phyloP scores from a whole-genome alignment of 1,140 invertebrate species.

The Drosophila tropicalis region DNA sequence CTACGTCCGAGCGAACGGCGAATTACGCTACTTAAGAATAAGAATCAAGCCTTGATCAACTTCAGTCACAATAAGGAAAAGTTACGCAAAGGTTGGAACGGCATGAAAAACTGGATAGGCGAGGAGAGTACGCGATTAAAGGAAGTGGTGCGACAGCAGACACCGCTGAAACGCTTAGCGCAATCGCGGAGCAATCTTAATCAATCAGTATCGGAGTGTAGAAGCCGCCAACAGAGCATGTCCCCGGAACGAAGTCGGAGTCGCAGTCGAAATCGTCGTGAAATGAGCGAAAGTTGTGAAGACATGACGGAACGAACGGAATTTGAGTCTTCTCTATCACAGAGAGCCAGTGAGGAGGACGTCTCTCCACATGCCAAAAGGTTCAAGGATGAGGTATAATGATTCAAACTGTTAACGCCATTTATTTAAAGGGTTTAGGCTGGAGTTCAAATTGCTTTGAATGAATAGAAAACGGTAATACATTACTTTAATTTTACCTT shows the following conservation, averaged over 20 bases:
- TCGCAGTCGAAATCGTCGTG: conserved; percentile 29
- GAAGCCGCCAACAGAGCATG: conserved; percentile 51
- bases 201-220: conserved; percentile 41
- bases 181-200: conserved; percentile 70
- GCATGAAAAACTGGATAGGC: conserved; percentile 84
- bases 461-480: too few species aligned
- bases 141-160: conserved; percentile 84
- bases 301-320: conserved; percentile 65
- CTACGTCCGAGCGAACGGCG: conserved; percentile 73
- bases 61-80: conserved; percentile 83
- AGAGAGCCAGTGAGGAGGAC: conserved; percentile 67
- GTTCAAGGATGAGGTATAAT: conserved; percentile 72
- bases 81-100: conserved; percentile 84
- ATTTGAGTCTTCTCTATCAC: conserved; percentile 52
- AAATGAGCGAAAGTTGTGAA: conserved; percentile 52
- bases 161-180: conserved; percentile 83
- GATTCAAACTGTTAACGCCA: neutral
- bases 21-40: conserved; percentile 80
- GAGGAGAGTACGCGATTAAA: conserved; percentile 84
- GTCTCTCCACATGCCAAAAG: conserved; percentile 68
- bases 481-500: neutral
- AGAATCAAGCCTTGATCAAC: conserved; percentile 72
- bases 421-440: neutral
- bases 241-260: conserved; percentile 56
- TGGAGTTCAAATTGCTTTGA: neutral